Percentiles rank a stretch among this genome's conserved stretches.
phyloP scores from a whole-genome alignment of 2,797 vertebrate genomes.

The Sylvilagus floridanus region DNA sequence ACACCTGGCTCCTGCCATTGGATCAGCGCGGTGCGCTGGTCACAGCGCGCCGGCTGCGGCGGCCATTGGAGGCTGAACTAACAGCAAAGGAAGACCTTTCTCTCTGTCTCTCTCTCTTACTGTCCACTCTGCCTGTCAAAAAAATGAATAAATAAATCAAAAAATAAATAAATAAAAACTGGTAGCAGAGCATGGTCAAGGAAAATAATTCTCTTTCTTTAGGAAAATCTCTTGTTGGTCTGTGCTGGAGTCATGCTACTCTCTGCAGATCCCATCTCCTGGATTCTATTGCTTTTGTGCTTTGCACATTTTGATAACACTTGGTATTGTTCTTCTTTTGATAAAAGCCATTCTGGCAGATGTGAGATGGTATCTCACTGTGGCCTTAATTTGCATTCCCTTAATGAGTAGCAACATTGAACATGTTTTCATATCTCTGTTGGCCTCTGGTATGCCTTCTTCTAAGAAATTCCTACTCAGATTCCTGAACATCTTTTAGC shows the following conservation, averaged over 20 bases:
- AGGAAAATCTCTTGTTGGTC: not conserved
- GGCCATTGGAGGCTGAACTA: too few relatives aligned
- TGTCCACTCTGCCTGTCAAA: too few relatives aligned
- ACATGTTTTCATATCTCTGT: not conserved
- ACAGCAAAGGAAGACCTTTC: too few relatives aligned
- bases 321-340: not conserved
- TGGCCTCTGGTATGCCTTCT: not conserved
- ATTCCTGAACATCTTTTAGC: too few relatives aligned
- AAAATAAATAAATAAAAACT: too few relatives aligned
- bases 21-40: too few relatives aligned
- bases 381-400: not conserved
- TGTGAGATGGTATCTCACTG: not conserved
- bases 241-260: not conserved
- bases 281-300: not conserved
- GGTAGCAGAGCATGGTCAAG: not conserved
- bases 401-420: not conserved
- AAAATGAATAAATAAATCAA: too few relatives aligned
- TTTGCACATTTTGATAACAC: not conserved
- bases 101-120: too few relatives aligned
- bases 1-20: too few relatives aligned
- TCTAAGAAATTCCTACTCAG: too few relatives aligned
- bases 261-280: not conserved
- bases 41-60: too few relatives aligned
- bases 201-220: not conserved
- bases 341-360: not conserved